Base-by-base conservation (phyloP, 2,888 invertebrate species). In the Gymnosoma rotundatum region DNA sequence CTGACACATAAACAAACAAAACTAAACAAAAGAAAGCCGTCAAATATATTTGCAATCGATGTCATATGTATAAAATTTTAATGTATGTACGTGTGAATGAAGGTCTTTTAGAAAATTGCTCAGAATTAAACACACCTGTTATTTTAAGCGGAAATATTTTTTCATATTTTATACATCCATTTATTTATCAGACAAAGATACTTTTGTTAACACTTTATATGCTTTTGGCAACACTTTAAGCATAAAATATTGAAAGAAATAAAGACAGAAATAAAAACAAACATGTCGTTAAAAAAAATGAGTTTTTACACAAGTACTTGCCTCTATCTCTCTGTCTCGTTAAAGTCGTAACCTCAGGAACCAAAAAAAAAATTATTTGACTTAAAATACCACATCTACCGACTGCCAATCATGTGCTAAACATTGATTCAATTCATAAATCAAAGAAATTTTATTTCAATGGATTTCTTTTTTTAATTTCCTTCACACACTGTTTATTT, bases 241-340 rank as follows among this genome's bases (percentile, higher is more conserved):
- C 6, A 45, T 32, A 70, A 70, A n/a, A 78, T 78, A 54, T 63
- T 70, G 45, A n/a, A n/a, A n/a, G n/a, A n/a, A n/a, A n/a, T 25
- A 45, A 58, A 52, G 16, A 52, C 58, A 16, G 48, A 69, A 45
- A 61, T 67, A 21, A 60, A 69, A 69, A 48, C 38, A 69, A 80
- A 80, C 45, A 69, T 63, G n/a, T 38, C 74, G 58, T 66, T 60
- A 42, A 60, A 36, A 25, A 72, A 36, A 42, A 25, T 16, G 38
- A 16, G n/a, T 56, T 21, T 63, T 21, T 32, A 9, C 20, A 61
- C 14, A n/a, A 20, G 42, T 14, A 14, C 6, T 12, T 60, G 5
- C 10, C 32, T 50, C 50, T 25, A 0, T 6, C 32, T 32, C 32
- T 32, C 8, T 32, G 5, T 5, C 0, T 32, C 32, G 2, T 6